These are phyloP conservation scores for Mohoua ochrocephala DNA, from an alignment of 2,113 vertebrate species.

Conservation along the genomic window DNA sequence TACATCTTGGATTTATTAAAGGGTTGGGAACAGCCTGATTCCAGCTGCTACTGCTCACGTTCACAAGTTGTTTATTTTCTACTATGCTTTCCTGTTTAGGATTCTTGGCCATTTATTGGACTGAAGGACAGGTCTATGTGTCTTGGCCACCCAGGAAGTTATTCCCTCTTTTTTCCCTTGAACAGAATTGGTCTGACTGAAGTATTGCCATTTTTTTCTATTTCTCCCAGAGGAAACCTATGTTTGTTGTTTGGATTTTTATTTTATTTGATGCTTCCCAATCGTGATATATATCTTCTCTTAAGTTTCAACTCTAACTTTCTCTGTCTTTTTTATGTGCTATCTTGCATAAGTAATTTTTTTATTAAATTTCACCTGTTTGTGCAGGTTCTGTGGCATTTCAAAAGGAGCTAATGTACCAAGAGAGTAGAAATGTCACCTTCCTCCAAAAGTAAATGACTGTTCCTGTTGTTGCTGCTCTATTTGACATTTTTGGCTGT, in stretches of 20 bases:
- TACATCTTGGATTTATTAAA: conserved; percentile 11
- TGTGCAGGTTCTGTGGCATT: not conserved
- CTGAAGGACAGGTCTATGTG: not conserved
- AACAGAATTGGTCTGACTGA: not conserved
- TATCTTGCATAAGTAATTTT: not conserved
- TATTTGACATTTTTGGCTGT: not conserved
- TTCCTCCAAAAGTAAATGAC: not conserved
- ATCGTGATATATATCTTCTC: not conserved
- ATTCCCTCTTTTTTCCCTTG: not conserved
- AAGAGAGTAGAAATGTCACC: not conserved
- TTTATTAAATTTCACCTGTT: not conserved
- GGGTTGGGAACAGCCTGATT: not conserved
- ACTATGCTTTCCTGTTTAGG: not conserved
- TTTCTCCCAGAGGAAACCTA: not conserved
- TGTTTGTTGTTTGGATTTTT: not conserved
- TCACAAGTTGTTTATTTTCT: conserved; percentile 26
- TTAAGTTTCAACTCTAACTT: not conserved
- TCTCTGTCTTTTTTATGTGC: not conserved
- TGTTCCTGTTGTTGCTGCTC: not conserved
- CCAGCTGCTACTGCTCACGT: conserved; percentile 24
- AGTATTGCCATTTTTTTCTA: not conserved
- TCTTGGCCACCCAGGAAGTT: conserved; percentile 9
- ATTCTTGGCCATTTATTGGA: not conserved
- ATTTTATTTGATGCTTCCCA: not conserved
- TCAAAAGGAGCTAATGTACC: not conserved